Conservation (phyloP, 1,140 invertebrate genomes). For the Cherax destructor region DNA sequence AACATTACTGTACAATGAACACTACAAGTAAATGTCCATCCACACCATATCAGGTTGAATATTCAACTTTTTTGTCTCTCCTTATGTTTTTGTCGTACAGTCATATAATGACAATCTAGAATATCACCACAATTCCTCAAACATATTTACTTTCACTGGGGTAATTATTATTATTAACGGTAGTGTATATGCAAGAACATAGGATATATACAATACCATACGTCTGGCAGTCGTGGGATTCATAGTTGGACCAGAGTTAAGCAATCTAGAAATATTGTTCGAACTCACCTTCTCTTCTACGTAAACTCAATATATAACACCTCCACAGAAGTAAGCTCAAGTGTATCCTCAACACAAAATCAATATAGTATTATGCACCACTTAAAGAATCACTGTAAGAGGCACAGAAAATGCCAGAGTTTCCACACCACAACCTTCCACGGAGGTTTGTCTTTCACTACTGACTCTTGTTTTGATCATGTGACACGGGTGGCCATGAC, state of each 20-base stretch:
- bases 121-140: no score
- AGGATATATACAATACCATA: background rate
- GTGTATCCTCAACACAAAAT: background rate
- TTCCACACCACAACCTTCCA: background rate
- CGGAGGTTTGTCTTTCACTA: slow-evolving; percentile 55
- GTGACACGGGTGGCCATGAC: slow-evolving; percentile 55
- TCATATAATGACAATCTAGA: no score
- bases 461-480: slow-evolving; percentile 66
- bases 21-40: background rate
- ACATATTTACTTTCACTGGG: no score
- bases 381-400: background rate
- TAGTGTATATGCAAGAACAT: background rate
- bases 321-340: no score
- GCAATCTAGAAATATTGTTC: background rate
- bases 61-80: no score
- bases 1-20: background rate
- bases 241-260: background rate
- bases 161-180: no score
- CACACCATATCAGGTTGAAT: no score
- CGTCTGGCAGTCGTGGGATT: background rate
- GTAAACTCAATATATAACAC: background rate
- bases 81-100: no score
- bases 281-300: background rate
- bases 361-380: background rate
- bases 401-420: background rate